Evolutionary conservation across 2,113 vertebrate species (phyloP).

Genomic region (Amazona guildingii): DNA sequence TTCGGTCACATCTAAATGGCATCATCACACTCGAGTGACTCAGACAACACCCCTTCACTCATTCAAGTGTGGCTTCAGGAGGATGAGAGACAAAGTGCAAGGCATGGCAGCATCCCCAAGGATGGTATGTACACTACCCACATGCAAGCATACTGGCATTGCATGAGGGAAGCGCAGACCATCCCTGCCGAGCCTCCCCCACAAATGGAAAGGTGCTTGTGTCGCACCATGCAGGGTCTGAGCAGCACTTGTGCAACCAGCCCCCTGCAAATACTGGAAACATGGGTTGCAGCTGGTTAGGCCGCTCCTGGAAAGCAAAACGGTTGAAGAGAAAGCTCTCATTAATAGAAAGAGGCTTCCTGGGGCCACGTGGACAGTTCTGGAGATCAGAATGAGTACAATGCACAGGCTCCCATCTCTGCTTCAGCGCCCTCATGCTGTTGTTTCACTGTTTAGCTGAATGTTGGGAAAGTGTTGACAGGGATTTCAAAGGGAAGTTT

Average conservation of each 20-base stretch:
- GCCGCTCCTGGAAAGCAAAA: conserved; percentile 32
- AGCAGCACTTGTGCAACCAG: not conserved
- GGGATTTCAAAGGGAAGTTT: conserved; percentile 42
- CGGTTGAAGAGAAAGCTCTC: not conserved
- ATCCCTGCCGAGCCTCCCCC: not conserved
- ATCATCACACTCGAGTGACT: not conserved
- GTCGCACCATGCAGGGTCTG: not conserved
- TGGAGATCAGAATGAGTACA: not conserved
- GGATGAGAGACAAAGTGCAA: not conserved
- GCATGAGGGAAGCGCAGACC: not conserved
- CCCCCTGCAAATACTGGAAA: not conserved
- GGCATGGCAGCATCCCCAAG: not conserved
- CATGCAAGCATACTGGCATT: not conserved
- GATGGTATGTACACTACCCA: not conserved
- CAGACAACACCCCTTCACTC: not conserved
- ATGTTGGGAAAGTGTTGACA: conserved; percentile 37
- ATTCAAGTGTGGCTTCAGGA: not conserved
- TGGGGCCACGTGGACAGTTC: not conserved
- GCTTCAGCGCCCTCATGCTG: not conserved
- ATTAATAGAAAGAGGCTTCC: conserved; percentile 28
- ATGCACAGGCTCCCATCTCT: not conserved
- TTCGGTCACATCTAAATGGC: not conserved
- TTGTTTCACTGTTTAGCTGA: conserved; percentile 10
- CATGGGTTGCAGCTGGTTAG: not conserved
- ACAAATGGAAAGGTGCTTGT: not conserved